A percentile compares a stretch with the other conserved stretches of the same genome.
Evolutionary conservation across 2,888 invertebrate genomes (phyloP).

Genomic region (Parnassius mnemosyne): DNA sequence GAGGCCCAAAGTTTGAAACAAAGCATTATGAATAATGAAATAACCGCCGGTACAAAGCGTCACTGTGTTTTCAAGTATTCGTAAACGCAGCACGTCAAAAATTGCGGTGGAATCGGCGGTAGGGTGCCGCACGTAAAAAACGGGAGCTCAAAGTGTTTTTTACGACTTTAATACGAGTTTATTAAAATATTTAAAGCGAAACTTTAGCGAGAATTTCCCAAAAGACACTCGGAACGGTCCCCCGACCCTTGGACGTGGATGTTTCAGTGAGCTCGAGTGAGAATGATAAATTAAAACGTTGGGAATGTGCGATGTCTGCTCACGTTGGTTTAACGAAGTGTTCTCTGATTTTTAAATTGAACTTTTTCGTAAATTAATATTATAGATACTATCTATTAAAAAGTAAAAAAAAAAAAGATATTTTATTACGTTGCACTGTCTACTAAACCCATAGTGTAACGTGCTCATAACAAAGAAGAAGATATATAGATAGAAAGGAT

Average conservation of each 20-base stretch:
- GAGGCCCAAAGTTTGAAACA: slow-evolving; percentile 60
- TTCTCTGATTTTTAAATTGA: slow-evolving; percentile 27
- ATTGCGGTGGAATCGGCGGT: slow-evolving; percentile 46
- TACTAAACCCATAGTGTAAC: too few species aligned
- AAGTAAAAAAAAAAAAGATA: too few species aligned
- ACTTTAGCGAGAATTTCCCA: slow-evolving; percentile 76
- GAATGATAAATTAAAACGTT: slow-evolving; percentile 72
- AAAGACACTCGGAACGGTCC: slow-evolving; percentile 68
- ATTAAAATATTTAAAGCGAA: slow-evolving; percentile 79
- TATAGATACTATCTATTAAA: too few species aligned
- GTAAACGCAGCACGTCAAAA: slow-evolving; percentile 34
- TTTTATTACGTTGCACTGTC: too few species aligned
- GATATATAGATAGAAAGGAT: too few species aligned
- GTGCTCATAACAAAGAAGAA: too few species aligned
- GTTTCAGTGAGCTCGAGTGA: slow-evolving; percentile 57
- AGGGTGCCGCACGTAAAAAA: slow-evolving; percentile 65
- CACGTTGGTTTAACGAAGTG: slow-evolving; percentile 51
- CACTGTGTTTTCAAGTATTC: slow-evolving; percentile 28
- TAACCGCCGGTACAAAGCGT: slow-evolving; percentile 56
- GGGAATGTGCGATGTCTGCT: slow-evolving; percentile 49
- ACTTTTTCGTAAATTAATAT: slow-evolving; percentile 2
- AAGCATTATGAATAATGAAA: slow-evolving; percentile 79
- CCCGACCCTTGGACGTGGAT: slow-evolving; percentile 55
- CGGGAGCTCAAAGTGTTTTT: slow-evolving; percentile 75
- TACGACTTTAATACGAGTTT: slow-evolving; percentile 77